Evolutionary conservation across 2,888 invertebrate genomes (phyloP), one percentile per base, ranked within the genome.

Genomic region (Epinotia demarniana): DNA sequence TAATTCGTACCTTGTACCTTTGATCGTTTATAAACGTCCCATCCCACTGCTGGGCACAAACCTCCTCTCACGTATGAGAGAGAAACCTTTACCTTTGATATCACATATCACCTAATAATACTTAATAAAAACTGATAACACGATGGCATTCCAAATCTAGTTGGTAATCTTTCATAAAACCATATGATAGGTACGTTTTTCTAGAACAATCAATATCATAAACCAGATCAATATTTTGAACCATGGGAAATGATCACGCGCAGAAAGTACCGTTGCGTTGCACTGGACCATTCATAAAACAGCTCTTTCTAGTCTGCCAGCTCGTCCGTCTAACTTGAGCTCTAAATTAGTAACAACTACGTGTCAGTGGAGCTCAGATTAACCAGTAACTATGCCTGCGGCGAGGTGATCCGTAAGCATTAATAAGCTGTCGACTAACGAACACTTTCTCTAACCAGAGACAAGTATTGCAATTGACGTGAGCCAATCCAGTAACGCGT

Each of bases 371-470:
- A 53, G 53, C 1, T 53, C 53, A 53, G 53, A 53, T 53, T n/a
- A 8, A 1, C n/a, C 6, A n/a, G n/a, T 53, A 27, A 3, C 1
- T 27, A 16, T n/a, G n/a, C n/a, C 53, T 53, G 49, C 13, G 16
- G 49, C 16, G 53, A n/a, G 53, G 8, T n/a, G 53, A n/a, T 53
- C 16, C 16, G 53, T n/a, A 53, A n/a, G n/a, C n/a, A n/a, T 53
- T n/a, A 13, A n/a, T 49, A 49, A 5, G 11, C 16, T 61, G 39
- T 33, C 16, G 53, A 13, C 43, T 18, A 27, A 18, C 63, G 49
- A 39, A 49, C 39, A 75, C 75, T 75, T 75, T 75, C 75, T 75
- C 70, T 43, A 55, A 23, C 27, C 63, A 58, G 39, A 11, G 39
- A 66, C 70, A 60, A 71, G 70, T 66, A 23, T 23, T 64, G 49